Conservation (phyloP, 2,797 vertebrate genomes). For the Gallinago stenura region DNA sequence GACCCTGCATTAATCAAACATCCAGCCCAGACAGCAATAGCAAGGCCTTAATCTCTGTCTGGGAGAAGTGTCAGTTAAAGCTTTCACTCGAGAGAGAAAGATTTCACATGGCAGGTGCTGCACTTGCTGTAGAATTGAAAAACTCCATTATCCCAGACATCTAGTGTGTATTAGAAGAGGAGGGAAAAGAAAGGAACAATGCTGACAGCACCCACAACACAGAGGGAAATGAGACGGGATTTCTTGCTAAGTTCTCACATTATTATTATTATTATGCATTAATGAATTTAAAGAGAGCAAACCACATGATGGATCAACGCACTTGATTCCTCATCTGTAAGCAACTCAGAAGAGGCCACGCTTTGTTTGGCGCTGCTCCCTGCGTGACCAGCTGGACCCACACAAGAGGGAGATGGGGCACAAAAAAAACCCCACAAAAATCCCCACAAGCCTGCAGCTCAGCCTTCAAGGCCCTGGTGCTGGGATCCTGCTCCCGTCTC, state of each 20-base stretch:
- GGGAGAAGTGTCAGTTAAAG: neutral
- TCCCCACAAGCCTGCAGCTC: accelerated
- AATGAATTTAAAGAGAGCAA: neutral
- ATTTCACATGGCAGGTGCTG: constrained; percentile 33
- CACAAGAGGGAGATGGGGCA: accelerated
- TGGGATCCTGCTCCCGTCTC: neutral
- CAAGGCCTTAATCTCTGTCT: neutral
- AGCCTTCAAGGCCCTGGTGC: neutral
- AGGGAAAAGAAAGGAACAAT: constrained; percentile 20
- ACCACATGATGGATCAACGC: accelerated
- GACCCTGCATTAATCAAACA: neutral
- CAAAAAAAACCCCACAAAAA: too few species aligned
- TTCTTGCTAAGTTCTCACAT: constrained; percentile 4
- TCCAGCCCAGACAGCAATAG: neutral
- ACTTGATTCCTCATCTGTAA: neutral
- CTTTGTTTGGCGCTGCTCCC: neutral
- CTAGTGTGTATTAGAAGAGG: neutral
- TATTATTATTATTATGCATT: neutral
- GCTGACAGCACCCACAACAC: neutral
- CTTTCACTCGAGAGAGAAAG: constrained; percentile 13
- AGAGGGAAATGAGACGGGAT: neutral
- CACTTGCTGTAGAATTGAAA: neutral
- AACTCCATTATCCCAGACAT: neutral
- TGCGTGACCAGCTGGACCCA: accelerated
- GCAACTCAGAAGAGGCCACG: neutral